Base-by-base conservation (phyloP, 2,797 vertebrate species). In the Hipposideros larvatus region DNA sequence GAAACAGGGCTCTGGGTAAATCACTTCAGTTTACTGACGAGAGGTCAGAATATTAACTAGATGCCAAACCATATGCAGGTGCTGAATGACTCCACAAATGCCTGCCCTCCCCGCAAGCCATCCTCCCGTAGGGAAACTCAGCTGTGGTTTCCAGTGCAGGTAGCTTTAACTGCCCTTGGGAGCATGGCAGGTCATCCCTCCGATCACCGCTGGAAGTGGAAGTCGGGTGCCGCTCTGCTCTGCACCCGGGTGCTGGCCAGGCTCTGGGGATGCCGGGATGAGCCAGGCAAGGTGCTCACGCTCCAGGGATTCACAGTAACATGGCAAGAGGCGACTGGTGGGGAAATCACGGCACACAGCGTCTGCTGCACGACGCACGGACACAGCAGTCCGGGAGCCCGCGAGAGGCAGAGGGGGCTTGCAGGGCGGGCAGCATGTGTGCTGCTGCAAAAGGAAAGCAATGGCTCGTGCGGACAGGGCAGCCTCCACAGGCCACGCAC, bases 401-500 rank as follows among this genome's bases (percentile, higher is more conserved):
- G 24, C 0, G 3, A 1, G 43, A 34, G 18, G 16, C 55, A 9
- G 13, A 7, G 65, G 34, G 1, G 55, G 57, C 55, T 24, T 19
- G 37, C 1, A 19, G 86, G 11, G 43, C 43, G 9, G 87, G 63
- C 14, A 4, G 57, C 78, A 28, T 7, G 22, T 1, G 6, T 0
- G 16, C 34, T 7, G 11, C 46, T 7, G 21, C 5, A 0, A 2
- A 22, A 11, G 31, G 92, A 16, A 31, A 22, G 51, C 0, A 13
- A 16, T 0, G 5, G 31, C 37, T 2, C 7, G 2, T 1, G 7
- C 14, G 1, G 0, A 3, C 1, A 4, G 22, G 15, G 15, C 26
- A 3, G 41, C 91, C 1, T 0, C 4, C 3, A 6, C 18, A 0
- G 0, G 14, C 57, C 28, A 1, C 1, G 31, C 43, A 11, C 24